Percentiles rank a stretch among this genome's conserved stretches.
phyloP scores from a whole-genome alignment of 2,797 vertebrate genomes.

The Sphenopsis melanotis region DNA sequence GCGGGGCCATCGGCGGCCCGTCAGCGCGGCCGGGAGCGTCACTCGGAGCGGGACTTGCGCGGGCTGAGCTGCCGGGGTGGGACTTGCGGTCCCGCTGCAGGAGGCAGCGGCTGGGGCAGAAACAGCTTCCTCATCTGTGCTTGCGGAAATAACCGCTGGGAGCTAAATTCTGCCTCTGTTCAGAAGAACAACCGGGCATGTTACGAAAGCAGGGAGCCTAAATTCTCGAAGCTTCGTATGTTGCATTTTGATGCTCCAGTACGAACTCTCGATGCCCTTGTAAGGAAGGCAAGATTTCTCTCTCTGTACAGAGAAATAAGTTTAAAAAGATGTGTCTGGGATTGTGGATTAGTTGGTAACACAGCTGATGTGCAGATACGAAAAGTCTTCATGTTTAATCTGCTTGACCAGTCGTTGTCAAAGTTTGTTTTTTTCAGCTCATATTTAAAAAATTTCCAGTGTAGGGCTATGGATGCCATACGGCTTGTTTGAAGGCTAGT shows the following conservation, averaged over 20 bases:
- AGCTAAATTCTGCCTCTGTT: not conserved
- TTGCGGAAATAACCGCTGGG: not conserved
- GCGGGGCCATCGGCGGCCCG: too few relatives aligned
- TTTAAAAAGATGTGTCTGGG: rapidly evolving
- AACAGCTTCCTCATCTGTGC: rapidly evolving
- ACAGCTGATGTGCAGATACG: rapidly evolving
- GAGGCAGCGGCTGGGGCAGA: not conserved
- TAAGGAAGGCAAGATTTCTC: not conserved
- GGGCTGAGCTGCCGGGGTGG: not conserved
- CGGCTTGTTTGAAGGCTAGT: not conserved
- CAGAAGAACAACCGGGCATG: rapidly evolving
- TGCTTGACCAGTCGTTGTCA: not conserved
- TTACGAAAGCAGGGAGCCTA: rapidly evolving
- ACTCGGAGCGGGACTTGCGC: not conserved
- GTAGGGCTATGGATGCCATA: not conserved
- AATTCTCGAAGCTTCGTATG: rapidly evolving
- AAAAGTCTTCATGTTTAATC: not conserved
- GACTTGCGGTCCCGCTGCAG: not conserved
- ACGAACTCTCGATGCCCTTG: rapidly evolving
- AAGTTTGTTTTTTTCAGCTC: not conserved
- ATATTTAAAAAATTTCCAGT: not conserved
- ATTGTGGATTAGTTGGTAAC: not conserved
- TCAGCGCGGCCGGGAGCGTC: not conserved
- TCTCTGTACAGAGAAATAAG: rapidly evolving
- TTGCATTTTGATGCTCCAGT: not conserved